Evolutionary conservation across 1,140 invertebrate species (phyloP).

Genomic region (Heliconius eleuchia): DNA sequence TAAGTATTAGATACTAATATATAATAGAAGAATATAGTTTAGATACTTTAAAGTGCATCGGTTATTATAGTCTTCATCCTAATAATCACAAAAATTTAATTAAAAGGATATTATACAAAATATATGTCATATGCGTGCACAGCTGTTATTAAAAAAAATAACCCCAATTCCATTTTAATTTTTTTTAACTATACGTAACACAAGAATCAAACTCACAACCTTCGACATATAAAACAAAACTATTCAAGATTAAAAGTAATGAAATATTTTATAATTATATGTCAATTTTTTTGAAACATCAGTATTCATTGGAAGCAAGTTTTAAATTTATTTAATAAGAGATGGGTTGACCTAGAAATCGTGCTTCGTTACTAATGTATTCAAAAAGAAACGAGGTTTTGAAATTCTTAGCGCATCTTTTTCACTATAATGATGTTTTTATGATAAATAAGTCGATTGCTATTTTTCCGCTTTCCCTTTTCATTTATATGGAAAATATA

Average conservation of each 20-base stretch:
- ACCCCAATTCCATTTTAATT: no score
- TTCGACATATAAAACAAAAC: not conserved
- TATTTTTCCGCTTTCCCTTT: constrained; percentile 5
- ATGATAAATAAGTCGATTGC: constrained; percentile 15
- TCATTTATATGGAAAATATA: not conserved
- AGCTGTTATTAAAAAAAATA: no score
- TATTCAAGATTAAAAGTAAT: not conserved
- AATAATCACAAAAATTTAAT: no score
- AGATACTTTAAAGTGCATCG: no score
- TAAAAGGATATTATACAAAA: no score
- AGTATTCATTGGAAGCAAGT: constrained; percentile 7
- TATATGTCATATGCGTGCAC: no score
- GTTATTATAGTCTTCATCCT: no score
- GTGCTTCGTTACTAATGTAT: constrained; percentile 23
- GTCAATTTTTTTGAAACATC: constrained; percentile 2
- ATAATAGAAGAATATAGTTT: no score
- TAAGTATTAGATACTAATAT: no score
- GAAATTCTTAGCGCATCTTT: constrained; percentile 14
- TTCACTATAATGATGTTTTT: constrained; percentile 15
- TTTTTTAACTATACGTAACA: no score
- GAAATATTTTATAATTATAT: not conserved
- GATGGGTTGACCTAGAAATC: constrained; percentile 20
- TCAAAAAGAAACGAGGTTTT: constrained; percentile 21
- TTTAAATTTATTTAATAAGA: constrained; percentile 20
- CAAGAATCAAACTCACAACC: no score